phyloP scores from a whole-genome alignment of 2,888 invertebrate species.

The Synergus gifuensis region DNA sequence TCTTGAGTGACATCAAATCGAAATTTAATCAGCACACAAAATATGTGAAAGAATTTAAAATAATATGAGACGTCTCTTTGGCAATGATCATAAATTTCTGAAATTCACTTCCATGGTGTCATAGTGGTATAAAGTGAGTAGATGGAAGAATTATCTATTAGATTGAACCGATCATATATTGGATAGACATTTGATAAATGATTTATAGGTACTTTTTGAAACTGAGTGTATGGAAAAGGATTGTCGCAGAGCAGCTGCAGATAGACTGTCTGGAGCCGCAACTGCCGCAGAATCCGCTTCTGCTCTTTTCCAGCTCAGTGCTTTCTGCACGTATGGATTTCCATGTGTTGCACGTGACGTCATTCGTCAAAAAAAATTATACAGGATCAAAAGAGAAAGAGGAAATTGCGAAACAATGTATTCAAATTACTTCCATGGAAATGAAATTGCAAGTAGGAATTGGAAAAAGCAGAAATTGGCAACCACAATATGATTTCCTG shows the following conservation, averaged over 20 bases:
- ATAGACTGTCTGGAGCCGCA: conserved; percentile 53
- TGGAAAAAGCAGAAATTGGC: conserved; percentile 21
- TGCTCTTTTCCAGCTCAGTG: conserved; percentile 4
- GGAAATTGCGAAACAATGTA: conserved; percentile 18
- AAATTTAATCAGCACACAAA: too few species aligned
- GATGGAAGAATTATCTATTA: background rate
- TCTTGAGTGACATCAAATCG: too few species aligned
- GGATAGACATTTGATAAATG: background rate
- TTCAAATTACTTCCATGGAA: conserved; percentile 37
- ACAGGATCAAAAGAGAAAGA: background rate
- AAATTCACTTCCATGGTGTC: background rate
- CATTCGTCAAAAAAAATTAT: conserved; percentile 26
- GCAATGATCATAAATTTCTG: conserved; percentile 1
- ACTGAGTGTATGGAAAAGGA: conserved; percentile 15
- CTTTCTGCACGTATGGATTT: conserved; percentile 25
- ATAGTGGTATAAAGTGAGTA: background rate
- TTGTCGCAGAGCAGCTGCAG: conserved; percentile 50
- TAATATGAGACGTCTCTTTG: background rate
- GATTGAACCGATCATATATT: background rate
- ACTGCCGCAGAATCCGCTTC: conserved; percentile 51
- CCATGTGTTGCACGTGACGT: conserved; percentile 12
- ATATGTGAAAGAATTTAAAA: background rate
- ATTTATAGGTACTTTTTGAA: background rate
- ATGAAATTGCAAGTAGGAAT: conserved; percentile 14
- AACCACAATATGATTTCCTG: conserved; percentile 23